Base-by-base conservation (phyloP, 2,113 vertebrate species). In the Muntiacus muntjak region DNA sequence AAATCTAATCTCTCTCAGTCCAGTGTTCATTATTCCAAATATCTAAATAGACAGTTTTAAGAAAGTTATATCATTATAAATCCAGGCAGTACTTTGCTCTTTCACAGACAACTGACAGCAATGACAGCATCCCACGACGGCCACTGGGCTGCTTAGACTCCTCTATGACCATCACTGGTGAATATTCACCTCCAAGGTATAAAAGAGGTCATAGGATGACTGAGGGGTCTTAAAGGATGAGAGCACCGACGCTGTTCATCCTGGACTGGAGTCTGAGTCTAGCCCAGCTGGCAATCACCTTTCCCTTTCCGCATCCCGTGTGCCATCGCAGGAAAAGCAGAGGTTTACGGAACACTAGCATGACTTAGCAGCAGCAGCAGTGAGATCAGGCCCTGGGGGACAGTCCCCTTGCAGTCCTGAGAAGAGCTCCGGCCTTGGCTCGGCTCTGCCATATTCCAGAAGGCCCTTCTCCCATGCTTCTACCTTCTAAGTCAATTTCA, bases 21-120 rank as follows among this genome's bases (percentile, higher is more conserved):
- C 1, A 78, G 4, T 71, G 11, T 54, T 85, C 6, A 25, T 33
- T 78, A 1, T 28, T 52, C 3, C 60, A 86, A 47, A 40, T 23
- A 64, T 86, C 36, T 54, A 57, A 91, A 25, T 33, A 87, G n/a
- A 71, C 55, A 76, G 14, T 40, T 74, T 57, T 84, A 88, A 96
- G 62, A 81, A 28, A 74, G 5, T 40, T 82, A 54, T 54, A 64
- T 45, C 58, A 83, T 40, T 58, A 79, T 17, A 57, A 15, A 91
- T 25, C 3, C 36, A 84, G 19, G 26, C 1, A 55, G 1, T 67
- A 0, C 28, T n/a, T 89, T 86, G 43, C 7, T 21, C 50, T 93
- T 87, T 2, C 3, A 9, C 33, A 76, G 10, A n/a, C 13, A 90
- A 14, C 23, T 40, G 55, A 76, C 2, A 76, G 1, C 10, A 87